A percentile compares a stretch with the other conserved stretches of the same genome.
Evolutionary conservation across 2,888 invertebrate genomes (phyloP).

Genomic region (Himalopsyche tibetana): DNA sequence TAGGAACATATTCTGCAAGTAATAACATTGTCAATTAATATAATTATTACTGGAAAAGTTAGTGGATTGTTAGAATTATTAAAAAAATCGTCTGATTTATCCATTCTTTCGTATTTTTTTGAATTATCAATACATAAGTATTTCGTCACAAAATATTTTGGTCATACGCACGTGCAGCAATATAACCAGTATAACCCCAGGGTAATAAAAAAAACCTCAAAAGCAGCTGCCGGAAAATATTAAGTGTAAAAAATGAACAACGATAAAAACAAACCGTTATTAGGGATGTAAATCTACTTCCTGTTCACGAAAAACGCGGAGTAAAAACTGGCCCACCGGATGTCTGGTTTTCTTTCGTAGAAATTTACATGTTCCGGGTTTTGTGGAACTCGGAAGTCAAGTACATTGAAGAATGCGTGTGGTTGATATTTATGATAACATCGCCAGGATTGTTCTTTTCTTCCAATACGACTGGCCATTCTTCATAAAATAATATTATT

Average conservation of each 20-base stretch:
- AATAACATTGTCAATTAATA: no score
- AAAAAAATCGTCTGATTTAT: no score
- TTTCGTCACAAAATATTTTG: no score
- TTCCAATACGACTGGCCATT: neutral
- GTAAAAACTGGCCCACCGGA: constrained; percentile 11
- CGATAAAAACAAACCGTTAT: constrained; percentile 50
- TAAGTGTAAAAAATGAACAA: constrained; percentile 30
- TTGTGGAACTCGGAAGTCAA: neutral
- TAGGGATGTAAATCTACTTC: constrained; percentile 60
- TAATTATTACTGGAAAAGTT: no score
- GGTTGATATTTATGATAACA: neutral
- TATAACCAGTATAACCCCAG: neutral
- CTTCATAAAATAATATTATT: neutral
- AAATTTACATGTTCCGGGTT: constrained; percentile 49
- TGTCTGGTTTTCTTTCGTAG: constrained; percentile 3
- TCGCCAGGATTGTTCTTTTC: neutral
- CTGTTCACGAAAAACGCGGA: constrained; percentile 41
- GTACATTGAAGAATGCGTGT: neutral
- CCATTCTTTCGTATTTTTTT: no score
- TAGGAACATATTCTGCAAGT: no score
- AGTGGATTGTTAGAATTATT: no score
- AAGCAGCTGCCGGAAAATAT: neutral
- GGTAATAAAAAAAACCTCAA: neutral
- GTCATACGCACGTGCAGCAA: neutral
- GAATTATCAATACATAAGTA: no score